Percentiles rank a stretch among this genome's conserved stretches.
phyloP scores from a whole-genome alignment of 2,888 invertebrate species.

The Dryobota labecula region DNA sequence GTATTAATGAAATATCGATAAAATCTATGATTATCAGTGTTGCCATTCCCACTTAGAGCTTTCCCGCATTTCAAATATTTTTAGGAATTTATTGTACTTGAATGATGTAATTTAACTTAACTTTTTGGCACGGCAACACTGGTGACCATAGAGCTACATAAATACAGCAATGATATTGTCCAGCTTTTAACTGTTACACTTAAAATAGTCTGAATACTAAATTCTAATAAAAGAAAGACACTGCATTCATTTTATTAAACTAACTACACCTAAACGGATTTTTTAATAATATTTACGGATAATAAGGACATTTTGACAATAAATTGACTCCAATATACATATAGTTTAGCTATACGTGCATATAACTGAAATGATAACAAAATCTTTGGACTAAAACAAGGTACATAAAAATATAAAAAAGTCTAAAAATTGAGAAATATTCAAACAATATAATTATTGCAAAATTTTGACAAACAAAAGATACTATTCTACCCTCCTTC shows the following conservation, averaged over 20 bases:
- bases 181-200: constrained; percentile 73
- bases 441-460: constrained; percentile 43
- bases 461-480: constrained; percentile 51
- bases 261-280: constrained; percentile 66
- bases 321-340: constrained; percentile 66
- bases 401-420: constrained; percentile 68
- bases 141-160: constrained; percentile 43
- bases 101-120: constrained; percentile 16
- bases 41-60: constrained; percentile 50
- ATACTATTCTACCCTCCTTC: constrained; percentile 46
- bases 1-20: constrained; percentile 47
- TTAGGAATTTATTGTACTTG: constrained; percentile 54
- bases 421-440: constrained; percentile 48
- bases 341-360: constrained; percentile 66
- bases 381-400: constrained; percentile 78
- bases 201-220: constrained; percentile 73
- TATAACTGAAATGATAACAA: constrained; percentile 70
- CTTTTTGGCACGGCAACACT: constrained; percentile 43
- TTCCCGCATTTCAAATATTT: constrained; percentile 20
- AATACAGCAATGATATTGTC: constrained; percentile 70
- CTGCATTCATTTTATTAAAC: constrained; percentile 68
- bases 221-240: constrained; percentile 74
- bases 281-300: constrained; percentile 49
- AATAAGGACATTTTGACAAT: constrained; percentile 63
- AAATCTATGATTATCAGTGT: constrained; percentile 47